Evolutionary conservation across 2,888 invertebrate genomes (phyloP).

Genomic region (Drosophila pegasa): DNA sequence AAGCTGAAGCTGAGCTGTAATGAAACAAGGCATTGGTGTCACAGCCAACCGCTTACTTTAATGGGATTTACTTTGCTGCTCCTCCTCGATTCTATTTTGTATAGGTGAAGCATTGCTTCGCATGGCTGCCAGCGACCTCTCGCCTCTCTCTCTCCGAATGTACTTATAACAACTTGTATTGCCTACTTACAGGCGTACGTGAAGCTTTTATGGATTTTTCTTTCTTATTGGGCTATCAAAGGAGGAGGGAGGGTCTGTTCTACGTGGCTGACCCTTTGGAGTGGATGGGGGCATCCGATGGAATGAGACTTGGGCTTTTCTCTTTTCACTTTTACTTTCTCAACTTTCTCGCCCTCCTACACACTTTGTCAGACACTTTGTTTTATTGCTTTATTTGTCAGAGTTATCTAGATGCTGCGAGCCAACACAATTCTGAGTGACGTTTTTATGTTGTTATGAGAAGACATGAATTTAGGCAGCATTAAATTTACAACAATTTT

Average conservation of each 20-base stretch:
- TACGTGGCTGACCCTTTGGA: slow-evolving; percentile 9
- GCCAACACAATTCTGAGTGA: not conserved
- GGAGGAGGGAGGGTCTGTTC: not conserved
- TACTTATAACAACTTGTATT: slow-evolving; percentile 52
- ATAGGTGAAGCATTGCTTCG: slow-evolving; percentile 13
- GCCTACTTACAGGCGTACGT: slow-evolving; percentile 73
- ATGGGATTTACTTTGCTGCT: slow-evolving; percentile 55
- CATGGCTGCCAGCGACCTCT: slow-evolving; percentile 21
- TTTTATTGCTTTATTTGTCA: slow-evolving; percentile 19
- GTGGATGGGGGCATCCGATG: not conserved
- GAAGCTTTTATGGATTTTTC: slow-evolving; percentile 55
- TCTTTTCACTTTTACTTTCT: slow-evolving; percentile 4
- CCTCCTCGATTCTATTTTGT: slow-evolving; percentile 15
- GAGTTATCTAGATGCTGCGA: not conserved
- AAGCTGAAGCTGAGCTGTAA: slow-evolving; percentile 47
- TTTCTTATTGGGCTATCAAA: not conserved
- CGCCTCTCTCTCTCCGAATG: slow-evolving; percentile 19
- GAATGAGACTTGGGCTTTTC: slow-evolving; percentile 3
- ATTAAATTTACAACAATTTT: not conserved
- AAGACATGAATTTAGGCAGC: too few species aligned
- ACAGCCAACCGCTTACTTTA: slow-evolving; percentile 55
- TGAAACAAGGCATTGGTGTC: slow-evolving; percentile 52
- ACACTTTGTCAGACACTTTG: slow-evolving; percentile 1
- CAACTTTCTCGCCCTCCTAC: not conserved
- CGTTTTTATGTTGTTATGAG: not conserved